Percentiles rank a stretch among this genome's conserved stretches.
Evolutionary conservation across 2,113 vertebrate genomes (phyloP).

Genomic region (Mungos mungo): DNA sequence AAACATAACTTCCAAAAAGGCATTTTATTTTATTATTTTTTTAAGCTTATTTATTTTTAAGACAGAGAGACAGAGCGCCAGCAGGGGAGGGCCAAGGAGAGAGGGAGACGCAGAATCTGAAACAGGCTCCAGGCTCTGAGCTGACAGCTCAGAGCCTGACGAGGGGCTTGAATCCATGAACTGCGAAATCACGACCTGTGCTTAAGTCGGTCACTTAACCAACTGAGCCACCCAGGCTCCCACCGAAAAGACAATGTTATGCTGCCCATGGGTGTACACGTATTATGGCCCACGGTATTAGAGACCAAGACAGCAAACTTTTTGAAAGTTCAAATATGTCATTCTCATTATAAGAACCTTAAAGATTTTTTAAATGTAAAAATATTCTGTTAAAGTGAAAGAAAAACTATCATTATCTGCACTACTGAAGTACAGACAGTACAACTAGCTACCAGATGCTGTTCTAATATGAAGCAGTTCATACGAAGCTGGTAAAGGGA

Average conservation of each 20-base stretch:
- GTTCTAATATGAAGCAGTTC: background rate
- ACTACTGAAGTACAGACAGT: background rate
- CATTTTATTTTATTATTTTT: background rate
- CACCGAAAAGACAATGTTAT: background rate
- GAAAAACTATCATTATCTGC: background rate
- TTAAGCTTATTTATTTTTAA: no score
- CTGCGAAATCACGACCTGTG: no score
- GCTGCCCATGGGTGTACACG: background rate
- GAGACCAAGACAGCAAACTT: background rate
- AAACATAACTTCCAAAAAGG: background rate
- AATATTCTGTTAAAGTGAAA: background rate
- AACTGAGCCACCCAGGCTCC: no score
- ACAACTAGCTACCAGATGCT: background rate
- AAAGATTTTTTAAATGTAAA: conserved; percentile 32
- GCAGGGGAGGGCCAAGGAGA: no score
- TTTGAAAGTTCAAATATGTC: background rate
- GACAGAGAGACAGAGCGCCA: no score
- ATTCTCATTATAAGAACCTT: background rate
- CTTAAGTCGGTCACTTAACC: no score
- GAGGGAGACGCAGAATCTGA: no score
- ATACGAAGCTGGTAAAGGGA: background rate
- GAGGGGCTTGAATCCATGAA: no score
- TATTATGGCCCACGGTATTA: background rate
- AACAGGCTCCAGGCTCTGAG: no score
- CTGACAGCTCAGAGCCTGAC: no score